Evolutionary conservation across 37 sponge, comb jelly and placozoan species (phyloP), one percentile per base, ranked within the genome.

Genomic region (Cladorhizidae sp.): DNA sequence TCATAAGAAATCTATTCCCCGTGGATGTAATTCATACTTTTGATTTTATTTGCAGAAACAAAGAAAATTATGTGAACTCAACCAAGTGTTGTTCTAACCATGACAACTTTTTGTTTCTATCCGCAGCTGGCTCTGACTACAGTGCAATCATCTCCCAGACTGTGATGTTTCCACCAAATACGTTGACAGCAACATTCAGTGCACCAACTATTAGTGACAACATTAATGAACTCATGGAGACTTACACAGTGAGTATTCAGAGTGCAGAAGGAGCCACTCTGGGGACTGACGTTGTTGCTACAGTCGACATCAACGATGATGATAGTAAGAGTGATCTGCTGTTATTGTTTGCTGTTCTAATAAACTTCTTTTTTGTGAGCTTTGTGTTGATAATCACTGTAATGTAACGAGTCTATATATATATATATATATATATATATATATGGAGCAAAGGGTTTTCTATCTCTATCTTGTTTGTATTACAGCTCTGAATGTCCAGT

Each of bases 191-290:
- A 18, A 37, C 52, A 23, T 54, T 80, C 5, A 8, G 14, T 15
- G 75, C 81, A 6, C 63, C 77, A 0, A 87, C 81, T 23, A 33
- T 71, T 42, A 76, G 76, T 63, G 88, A 87, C 49, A 40, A 38
- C 35, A 54, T n/a, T 8, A 43, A 69, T 31, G 88, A 87, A 54
- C 32, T 28, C 7, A 0, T 5, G 11, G 88, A 87, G 54, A 29
- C 18, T 0, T 87, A 81, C 40, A 32, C 21, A 17, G 88, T 37
- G 8, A 29, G 22, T 8, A 70, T 87, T 28, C 23, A 28, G 12
- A 36, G n/a, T 64, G n/a, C 64, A 31, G 33, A 0, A 14, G 58
- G 31, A n/a, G 6, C 40, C 12, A 57, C n/a, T 17, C 51, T 69
- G 7, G 33, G 31, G 3, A 38, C 29, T 37, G 75, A 56, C 0